Conservation (phyloP, 2,888 invertebrate species). For the Idaea dimidiata region DNA sequence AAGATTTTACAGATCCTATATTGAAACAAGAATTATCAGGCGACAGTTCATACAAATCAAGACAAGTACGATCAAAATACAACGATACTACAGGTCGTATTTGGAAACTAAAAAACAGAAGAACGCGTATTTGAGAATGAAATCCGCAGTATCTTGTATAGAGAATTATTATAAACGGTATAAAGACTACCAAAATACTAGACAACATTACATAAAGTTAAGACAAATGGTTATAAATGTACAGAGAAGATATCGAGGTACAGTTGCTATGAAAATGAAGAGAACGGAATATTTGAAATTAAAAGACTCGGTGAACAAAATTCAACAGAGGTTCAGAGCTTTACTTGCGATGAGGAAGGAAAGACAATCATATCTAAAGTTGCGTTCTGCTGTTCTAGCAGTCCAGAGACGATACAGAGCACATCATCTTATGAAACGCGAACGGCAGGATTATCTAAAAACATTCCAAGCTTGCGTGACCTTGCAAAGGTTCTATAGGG, state of each 20-base stretch:
- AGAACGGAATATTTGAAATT: conserved; percentile 50
- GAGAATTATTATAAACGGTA: conserved; percentile 41
- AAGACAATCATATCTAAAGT: conserved; percentile 43
- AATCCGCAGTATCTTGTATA: conserved; percentile 33
- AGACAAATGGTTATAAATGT: conserved; percentile 57
- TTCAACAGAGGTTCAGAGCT: conserved; percentile 68
- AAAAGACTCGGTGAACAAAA: conserved; percentile 38
- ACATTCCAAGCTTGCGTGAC: conserved; percentile 49
- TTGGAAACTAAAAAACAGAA: conserved; percentile 47
- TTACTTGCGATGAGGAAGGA: conserved; percentile 49
- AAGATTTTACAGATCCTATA: conserved; percentile 53
- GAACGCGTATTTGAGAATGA: conserved; percentile 37
- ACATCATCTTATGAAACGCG: conserved; percentile 47
- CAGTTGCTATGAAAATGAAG: conserved; percentile 52
- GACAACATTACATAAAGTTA: conserved; percentile 54
- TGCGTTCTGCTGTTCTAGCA: conserved; percentile 34
- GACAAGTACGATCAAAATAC: conserved; percentile 44
- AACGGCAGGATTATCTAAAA: conserved; percentile 53
- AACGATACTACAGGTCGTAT: conserved; percentile 50
- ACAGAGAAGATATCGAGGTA: conserved; percentile 62
- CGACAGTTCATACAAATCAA: conserved; percentile 45
- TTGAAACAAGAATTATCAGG: conserved; percentile 49
- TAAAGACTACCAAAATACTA: conserved; percentile 39
- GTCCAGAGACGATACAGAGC: conserved; percentile 63
- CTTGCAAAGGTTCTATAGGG: conserved; percentile 68